Base-by-base conservation (phyloP, 2,113 vertebrate genomes). In the Ageneiosus marmoratus region DNA sequence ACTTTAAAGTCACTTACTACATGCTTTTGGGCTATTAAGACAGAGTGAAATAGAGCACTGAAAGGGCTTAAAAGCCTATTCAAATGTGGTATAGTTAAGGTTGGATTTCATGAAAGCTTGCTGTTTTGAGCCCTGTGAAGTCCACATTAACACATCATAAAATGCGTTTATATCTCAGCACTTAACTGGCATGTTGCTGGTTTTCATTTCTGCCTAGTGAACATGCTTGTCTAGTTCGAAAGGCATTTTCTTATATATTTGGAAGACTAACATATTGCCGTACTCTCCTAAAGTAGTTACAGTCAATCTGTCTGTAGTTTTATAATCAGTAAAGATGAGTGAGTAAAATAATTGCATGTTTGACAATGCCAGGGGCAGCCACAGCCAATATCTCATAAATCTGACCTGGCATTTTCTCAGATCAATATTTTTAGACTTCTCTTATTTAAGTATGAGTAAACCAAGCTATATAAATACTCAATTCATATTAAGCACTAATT, bases 1-100 rank as follows among this genome's bases (percentile, higher is more conserved):
- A 86, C 82, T 88, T 86, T 82, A 72, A 81, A 70, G 80, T 84
- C 84, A 86, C 87, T 88, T 84, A 86, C 60, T 84, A 76, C 63
- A 86, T 82, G 51, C 84, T 80, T 24, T 70, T 50, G 72, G 58
- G 51, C 84, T 86, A 76, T 84, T 86, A 86, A 72, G 77, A 82
- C 62, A 29, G 74, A 84, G 83, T 77, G 69, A 84, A 78, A 81
- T 55, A 55, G 62, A 32, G 60, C 63, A 84, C 65, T 72, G 70
- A 76, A 37, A 70, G 50, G 50, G 62, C 41, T 73, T 86, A 80
- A 86, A 88, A 88, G 87, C 87, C 81, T 80, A 77, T 76, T 82
- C 51, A 12, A 73, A 65, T 72, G 63, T 70, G 62, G 51, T 77
- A 44, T 37, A 80, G 58, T 72, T 84, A 53, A 81, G 51, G 41